Percentiles rank a stretch among this genome's conserved stretches.
Evolutionary conservation across 2,888 invertebrate species (phyloP).

Genomic region (Melanophora roralis): DNA sequence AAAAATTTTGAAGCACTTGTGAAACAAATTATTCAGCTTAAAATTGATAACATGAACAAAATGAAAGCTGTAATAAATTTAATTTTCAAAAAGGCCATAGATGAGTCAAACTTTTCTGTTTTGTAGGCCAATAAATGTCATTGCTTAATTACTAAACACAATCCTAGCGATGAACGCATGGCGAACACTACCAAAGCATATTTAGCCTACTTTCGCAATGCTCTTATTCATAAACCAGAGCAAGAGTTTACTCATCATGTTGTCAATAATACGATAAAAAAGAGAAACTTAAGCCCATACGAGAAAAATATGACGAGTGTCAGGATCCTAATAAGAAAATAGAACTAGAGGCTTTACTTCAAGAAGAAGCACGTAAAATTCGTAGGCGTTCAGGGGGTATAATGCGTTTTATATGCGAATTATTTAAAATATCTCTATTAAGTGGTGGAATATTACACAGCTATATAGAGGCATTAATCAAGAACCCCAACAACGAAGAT

Average conservation of each 20-base stretch:
- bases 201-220: slow-evolving; percentile 79
- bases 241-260: slow-evolving; percentile 91
- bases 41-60: slow-evolving; percentile 87
- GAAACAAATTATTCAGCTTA: slow-evolving; percentile 84
- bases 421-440: slow-evolving; percentile 94
- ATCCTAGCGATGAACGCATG: slow-evolving; percentile 71
- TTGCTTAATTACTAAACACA: slow-evolving; percentile 79
- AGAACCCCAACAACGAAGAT: slow-evolving; percentile 88
- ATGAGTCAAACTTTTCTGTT: slow-evolving; percentile 95
- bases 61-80: slow-evolving; percentile 90
- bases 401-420: slow-evolving; percentile 90
- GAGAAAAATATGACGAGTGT: slow-evolving; percentile 78
- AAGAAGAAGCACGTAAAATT: slow-evolving; percentile 86
- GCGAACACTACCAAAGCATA: slow-evolving; percentile 75
- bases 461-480: slow-evolving; percentile 87
- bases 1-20: slow-evolving; percentile 92
- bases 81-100: slow-evolving; percentile 96
- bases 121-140: slow-evolving; percentile 93
- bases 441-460: slow-evolving; percentile 91
- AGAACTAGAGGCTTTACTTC: slow-evolving; percentile 83
- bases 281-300: slow-evolving; percentile 72
- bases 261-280: slow-evolving; percentile 81
- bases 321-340: slow-evolving; percentile 81
- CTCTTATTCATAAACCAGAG: slow-evolving; percentile 84
- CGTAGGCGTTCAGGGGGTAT: slow-evolving; percentile 92